A percentile compares a stretch with the other conserved stretches of the same genome.
Conservation (phyloP, 2,888 invertebrate species). For the Lithophane semibrunnea region DNA sequence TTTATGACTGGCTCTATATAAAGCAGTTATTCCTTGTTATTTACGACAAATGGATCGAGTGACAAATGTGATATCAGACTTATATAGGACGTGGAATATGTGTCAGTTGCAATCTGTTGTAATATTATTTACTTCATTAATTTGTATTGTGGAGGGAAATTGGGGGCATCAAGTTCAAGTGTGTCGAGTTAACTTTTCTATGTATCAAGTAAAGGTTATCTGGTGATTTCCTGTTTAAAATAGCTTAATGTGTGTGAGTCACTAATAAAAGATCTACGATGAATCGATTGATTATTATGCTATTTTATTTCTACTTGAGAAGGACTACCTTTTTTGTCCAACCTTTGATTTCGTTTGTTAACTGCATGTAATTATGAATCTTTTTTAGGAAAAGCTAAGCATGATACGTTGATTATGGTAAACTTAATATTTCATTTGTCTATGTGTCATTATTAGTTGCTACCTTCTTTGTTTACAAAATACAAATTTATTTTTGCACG, state of each 20-base stretch:
- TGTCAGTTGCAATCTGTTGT: slow-evolving; percentile 62
- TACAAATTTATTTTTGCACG: background rate
- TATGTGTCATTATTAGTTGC: background rate
- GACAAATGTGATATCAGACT: slow-evolving; percentile 51
- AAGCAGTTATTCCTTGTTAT: slow-evolving; percentile 37
- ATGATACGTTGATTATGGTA: background rate
- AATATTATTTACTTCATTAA: slow-evolving; percentile 33
- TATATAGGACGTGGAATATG: slow-evolving; percentile 64
- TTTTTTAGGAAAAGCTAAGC: background rate
- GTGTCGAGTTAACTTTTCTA: background rate
- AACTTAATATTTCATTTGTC: background rate
- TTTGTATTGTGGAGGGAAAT: slow-evolving; percentile 23
- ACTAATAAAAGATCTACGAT: background rate
- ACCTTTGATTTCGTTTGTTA: background rate
- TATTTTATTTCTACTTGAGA: background rate
- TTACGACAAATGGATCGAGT: slow-evolving; percentile 48
- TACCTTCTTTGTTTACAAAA: slow-evolving; percentile 4
- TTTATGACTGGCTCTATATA: background rate
- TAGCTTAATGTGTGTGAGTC: background rate
- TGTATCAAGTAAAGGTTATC: slow-evolving; percentile 17
- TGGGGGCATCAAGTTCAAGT: slow-evolving; percentile 52
- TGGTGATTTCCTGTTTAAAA: slow-evolving; percentile 18
- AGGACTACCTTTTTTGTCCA: background rate
- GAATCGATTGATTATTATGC: background rate
- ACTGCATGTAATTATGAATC: background rate